Evolutionary conservation across 1,140 invertebrate species (phyloP).

Genomic region (Ceratosolen fusciceps): DNA sequence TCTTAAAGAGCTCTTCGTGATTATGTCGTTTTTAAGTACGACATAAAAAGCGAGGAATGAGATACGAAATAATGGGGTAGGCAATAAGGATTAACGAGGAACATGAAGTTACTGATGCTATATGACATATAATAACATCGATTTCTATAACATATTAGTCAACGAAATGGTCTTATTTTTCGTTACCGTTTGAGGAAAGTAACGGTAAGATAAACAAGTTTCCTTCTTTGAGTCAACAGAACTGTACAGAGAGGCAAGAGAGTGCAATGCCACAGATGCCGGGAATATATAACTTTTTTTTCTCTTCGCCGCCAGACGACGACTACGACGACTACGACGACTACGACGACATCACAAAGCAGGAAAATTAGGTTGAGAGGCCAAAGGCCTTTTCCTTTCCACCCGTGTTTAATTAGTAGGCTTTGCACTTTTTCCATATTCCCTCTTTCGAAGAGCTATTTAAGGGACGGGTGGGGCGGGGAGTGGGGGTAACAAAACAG

Average conservation of each 20-base stretch:
- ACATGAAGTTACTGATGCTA: conserved; percentile 10
- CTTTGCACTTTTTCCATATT: not conserved
- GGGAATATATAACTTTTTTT: conserved; percentile 6
- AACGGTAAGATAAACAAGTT: conserved; percentile 37
- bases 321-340: not conserved
- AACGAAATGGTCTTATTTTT: conserved; percentile 20
- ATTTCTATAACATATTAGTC: conserved; percentile 5
- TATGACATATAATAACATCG: not conserved
- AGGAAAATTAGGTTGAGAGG: conserved; percentile 37
- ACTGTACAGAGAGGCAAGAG: conserved; percentile 13
- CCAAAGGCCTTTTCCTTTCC: not conserved
- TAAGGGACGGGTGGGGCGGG: no score
- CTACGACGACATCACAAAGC: not conserved
- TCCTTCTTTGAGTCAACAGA: conserved; percentile 17
- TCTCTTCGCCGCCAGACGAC: not conserved
- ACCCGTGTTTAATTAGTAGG: conserved; percentile 29
- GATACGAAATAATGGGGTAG: not conserved
- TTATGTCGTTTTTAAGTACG: not conserved
- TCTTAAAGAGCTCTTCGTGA: not conserved
- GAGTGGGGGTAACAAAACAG: no score
- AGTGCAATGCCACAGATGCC: not conserved
- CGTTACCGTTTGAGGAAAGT: conserved; percentile 31
- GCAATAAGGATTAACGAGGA: not conserved
- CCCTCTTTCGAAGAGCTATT: no score
- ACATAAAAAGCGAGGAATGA: not conserved